Evolutionary conservation across 2,113 vertebrate species (phyloP).

Genomic region (Galemys pyrenaicus): DNA sequence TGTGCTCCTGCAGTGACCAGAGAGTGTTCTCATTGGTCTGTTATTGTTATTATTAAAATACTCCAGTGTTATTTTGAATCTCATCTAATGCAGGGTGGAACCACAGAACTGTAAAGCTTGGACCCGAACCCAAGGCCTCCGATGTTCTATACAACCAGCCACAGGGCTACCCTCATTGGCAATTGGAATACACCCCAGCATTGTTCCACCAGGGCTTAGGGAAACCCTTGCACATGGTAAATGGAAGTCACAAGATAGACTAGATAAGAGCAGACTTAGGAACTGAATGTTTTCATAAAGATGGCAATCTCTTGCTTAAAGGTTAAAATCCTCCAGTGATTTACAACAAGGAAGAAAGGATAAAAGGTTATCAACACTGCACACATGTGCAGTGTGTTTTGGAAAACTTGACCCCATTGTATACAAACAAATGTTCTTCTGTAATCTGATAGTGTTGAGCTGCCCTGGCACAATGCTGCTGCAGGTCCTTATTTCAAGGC

Average conservation of each 20-base stretch:
- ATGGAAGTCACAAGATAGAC: constrained; percentile 11
- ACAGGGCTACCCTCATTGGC: background rate
- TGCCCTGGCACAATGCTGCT: constrained; percentile 61
- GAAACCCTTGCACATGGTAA: constrained; percentile 56
- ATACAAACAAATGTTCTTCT: constrained; percentile 76
- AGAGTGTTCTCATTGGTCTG: background rate
- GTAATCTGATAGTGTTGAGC: constrained; percentile 68
- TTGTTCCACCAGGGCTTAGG: constrained; percentile 49
- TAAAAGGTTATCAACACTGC: constrained; percentile 71
- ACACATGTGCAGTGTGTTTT: constrained; percentile 75
- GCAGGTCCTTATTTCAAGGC: constrained; percentile 55
- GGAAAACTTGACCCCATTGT: constrained; percentile 76
- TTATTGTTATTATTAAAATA: background rate
- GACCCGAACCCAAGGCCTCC: background rate
- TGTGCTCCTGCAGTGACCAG: background rate
- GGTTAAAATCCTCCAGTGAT: constrained; percentile 47
- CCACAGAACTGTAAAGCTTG: background rate
- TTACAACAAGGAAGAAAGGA: constrained; percentile 53
- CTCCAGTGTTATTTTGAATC: background rate
- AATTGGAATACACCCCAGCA: background rate
- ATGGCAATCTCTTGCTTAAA: constrained; percentile 70
- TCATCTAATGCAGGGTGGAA: background rate
- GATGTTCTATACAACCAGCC: background rate
- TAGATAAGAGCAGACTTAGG: constrained; percentile 61
- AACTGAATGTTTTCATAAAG: constrained; percentile 69